phyloP scores from a whole-genome alignment of 1,140 invertebrate genomes.

The Drosophila nannoptera region DNA sequence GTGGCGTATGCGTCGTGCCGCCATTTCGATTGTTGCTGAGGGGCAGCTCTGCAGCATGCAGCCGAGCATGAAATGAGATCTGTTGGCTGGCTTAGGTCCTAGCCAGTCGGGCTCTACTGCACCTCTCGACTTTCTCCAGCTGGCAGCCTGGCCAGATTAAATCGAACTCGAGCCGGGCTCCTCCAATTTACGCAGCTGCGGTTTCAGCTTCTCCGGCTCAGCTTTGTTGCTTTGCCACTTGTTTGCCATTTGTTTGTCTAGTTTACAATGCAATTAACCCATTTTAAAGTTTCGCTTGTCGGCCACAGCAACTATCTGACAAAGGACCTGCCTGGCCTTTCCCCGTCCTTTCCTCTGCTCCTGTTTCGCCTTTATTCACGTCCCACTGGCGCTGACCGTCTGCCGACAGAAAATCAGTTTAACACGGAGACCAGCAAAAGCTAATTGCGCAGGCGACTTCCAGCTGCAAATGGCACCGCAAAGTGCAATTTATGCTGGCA shows the following conservation, averaged over 20 bases:
- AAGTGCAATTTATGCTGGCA: slow-evolving; percentile 65
- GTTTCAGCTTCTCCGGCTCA: background rate
- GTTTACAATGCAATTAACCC: slow-evolving; percentile 77
- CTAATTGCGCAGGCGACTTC: slow-evolving; percentile 61
- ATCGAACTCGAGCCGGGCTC: slow-evolving; percentile 38
- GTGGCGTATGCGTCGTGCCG: background rate
- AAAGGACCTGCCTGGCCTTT: slow-evolving; percentile 57
- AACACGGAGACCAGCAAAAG: slow-evolving; percentile 66
- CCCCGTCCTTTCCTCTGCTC: slow-evolving; percentile 14
- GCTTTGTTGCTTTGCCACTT: slow-evolving; percentile 49
- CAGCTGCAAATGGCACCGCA: slow-evolving; percentile 64
- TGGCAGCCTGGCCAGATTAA: background rate
- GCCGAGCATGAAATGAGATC: slow-evolving; percentile 37
- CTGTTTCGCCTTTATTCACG: slow-evolving; percentile 21
- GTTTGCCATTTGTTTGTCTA: slow-evolving; percentile 71
- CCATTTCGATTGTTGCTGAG: background rate
- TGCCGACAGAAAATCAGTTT: slow-evolving; percentile 60
- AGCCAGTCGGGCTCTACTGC: slow-evolving; percentile 16
- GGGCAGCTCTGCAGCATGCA: slow-evolving; percentile 3
- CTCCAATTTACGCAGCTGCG: slow-evolving; percentile 15
- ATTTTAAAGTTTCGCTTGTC: slow-evolving; percentile 70
- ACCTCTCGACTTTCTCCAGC: no score
- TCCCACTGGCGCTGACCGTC: background rate
- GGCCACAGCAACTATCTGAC: slow-evolving; percentile 51
- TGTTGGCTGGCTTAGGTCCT: background rate